Base-by-base conservation (phyloP, 1,140 invertebrate species). In the Dolichoris vasculosae region DNA sequence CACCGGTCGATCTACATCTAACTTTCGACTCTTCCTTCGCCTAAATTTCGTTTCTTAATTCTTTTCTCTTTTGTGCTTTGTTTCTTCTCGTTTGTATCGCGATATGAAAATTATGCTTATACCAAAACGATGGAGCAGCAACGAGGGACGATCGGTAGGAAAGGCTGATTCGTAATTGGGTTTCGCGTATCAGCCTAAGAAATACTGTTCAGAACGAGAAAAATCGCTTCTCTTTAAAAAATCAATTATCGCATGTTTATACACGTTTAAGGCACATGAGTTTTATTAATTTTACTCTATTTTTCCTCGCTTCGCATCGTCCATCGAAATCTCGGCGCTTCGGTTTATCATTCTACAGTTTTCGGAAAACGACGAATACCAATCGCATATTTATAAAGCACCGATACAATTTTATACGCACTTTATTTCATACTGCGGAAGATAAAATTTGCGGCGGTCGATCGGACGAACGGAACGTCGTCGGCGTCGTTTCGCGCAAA, bases 191-290 rank as follows among this genome's bases (percentile, higher is more conserved):
- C 76, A 79, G 76, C 38, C 76, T 46, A 35, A 30, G 59, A 73
- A 85, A 85, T 85, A 85, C 83, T 85, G 83, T 85, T 79, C 30
- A 75, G 46, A 81, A 81, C 38, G 64, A 79, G 76, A 71, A 79
- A 40, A 67, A 84, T 67, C 26, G 30, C 40, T 84, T 84, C 46
- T 73, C 63, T 79, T 8, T 79, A 2, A 83, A 84, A 79, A 40
- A 2, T 7, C 43, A n/a, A n/a, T 48, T 26, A 73, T 78, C 75
- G 75, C 43, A 59, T 46, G 43, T 59, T 77, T 40, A n/a, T 30
- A 73, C 84, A 35, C 63, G 30, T 67, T 64, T 77, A 86, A 86
- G 84, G 84, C 84, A 86, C 84, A 86, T 86, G 40, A 82, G 79
- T 86, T 86, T 20, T 73, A 78, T 51, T 43, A 67, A 64, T 20